A percentile compares a stretch with the other conserved stretches of the same genome.
phyloP scores from a whole-genome alignment of 2,888 invertebrate genomes.

The Lacanobia wlatinum region DNA sequence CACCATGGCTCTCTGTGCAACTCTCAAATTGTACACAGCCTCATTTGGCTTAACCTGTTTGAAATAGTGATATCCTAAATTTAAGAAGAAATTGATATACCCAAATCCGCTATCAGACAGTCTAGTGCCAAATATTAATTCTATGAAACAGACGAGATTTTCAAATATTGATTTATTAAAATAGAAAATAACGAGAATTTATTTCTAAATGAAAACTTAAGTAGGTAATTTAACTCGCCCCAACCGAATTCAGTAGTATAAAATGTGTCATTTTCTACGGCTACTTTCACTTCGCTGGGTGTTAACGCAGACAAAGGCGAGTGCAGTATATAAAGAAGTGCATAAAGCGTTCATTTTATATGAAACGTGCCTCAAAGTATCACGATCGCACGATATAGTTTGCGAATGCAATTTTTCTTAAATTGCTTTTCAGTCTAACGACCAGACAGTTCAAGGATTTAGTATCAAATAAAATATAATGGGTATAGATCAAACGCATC shows the following conservation, averaged over 20 bases:
- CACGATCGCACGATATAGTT: constrained; percentile 36
- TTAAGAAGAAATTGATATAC: too few species aligned
- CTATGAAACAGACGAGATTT: too few species aligned
- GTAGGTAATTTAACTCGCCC: not conserved
- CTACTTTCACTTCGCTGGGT: not conserved
- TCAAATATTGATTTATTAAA: not conserved
- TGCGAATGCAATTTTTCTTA: constrained; percentile 51
- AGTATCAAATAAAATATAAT: constrained; percentile 48
- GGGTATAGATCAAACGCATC: constrained; percentile 5
- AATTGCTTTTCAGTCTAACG: constrained; percentile 53
- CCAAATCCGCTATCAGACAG: too few species aligned
- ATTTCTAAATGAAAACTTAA: too few species aligned
- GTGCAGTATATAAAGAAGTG: constrained; percentile 3
- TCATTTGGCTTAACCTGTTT: too few species aligned
- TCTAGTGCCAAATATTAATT: too few species aligned
- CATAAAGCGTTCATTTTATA: constrained; percentile 44
- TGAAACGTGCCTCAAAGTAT: constrained; percentile 29
- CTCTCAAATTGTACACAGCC: too few species aligned
- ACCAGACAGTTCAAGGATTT: constrained; percentile 40
- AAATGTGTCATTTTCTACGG: not conserved
- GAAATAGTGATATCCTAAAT: too few species aligned
- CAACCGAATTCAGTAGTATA: not conserved
- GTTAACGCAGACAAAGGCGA: constrained; percentile 7
- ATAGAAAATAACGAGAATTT: not conserved
- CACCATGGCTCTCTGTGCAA: too few species aligned